Base-by-base conservation (phyloP, 2,888 invertebrate species). In the Mylabris sibirica region DNA sequence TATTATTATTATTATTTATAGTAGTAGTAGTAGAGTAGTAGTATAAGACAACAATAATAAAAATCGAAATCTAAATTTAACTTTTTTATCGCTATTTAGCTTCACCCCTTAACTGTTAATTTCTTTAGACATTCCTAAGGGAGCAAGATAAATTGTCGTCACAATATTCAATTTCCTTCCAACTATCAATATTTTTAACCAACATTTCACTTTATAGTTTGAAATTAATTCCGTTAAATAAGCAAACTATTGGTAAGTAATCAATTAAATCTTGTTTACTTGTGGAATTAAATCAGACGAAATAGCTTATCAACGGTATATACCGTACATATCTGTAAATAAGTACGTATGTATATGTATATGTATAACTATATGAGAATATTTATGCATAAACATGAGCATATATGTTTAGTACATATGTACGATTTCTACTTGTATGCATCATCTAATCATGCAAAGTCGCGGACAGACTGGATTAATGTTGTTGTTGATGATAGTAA, bases 181-280 rank as follows among this genome's bases (percentile, higher is more conserved):
- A 57, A 57, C 57, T 57, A 49, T 49, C 49, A 49, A 49, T n/a
- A n/a, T 49, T 49, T 49, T 49, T 49, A 49, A 3, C 20, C 49
- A 12, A n/a, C 17, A 44, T 44, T 17, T 20, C 49, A 3, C 20
- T 49, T 20, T 34, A 44, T 57, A 63, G 67, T 63, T 70, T n/a
- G 68, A 35, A 71, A 71, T 71, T 71, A 71, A 71, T 71, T 71
- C 66, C 71, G 71, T 71, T 71, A 68, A 68, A 71, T 71, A 71
- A 71, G 71, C 71, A 71, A 71, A 71, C 71, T 71, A 71, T 71
- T 71, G 71, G 71, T 68, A 71, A 71, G 71, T 66, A 71, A 68
- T 71, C 71, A 71, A 71, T 71, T 71, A 71, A 68, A 71, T 71
- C 71, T 57, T 68, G 71, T 71, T 71, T 71, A 68, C 71, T 66